These are phyloP conservation scores for Diglossa cyanea DNA, from an alignment of 2,797 vertebrate species.

Conservation along the genomic window DNA sequence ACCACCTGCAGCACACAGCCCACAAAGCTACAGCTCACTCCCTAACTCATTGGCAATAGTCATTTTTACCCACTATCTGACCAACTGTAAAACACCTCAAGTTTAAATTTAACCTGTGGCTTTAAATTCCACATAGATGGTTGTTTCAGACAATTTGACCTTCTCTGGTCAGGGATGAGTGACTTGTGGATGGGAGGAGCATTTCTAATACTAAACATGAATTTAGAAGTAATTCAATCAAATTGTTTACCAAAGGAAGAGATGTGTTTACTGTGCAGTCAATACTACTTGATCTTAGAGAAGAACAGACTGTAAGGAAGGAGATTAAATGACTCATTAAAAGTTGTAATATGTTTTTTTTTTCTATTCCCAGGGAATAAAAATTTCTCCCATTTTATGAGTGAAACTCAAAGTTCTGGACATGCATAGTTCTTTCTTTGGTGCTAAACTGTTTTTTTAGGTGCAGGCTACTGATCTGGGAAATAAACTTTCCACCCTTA, in stretches of 20 bases:
- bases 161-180: background rate
- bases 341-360: background rate
- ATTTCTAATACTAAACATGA: background rate
- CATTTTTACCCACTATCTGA: background rate
- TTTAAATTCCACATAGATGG: background rate
- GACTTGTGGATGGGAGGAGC: background rate
- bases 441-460: background rate
- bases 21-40: background rate
- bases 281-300: slow-evolving; percentile 11
- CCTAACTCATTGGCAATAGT: accelerated
- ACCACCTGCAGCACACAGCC: background rate
- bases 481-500: background rate
- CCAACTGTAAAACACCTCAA: background rate
- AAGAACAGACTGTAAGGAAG: slow-evolving; percentile 8
- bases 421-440: background rate
- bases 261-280: slow-evolving; percentile 34
- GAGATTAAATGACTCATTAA: slow-evolving; percentile 14
- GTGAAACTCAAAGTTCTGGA: background rate
- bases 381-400: background rate
- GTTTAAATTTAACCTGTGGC: background rate
- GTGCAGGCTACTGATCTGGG: background rate
- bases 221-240: background rate
- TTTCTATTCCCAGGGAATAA: slow-evolving; percentile 1
- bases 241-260: slow-evolving; percentile 4
- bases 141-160: background rate